Evolutionary conservation across 2,888 invertebrate species (phyloP).

Genomic region (Pristionchus fissidentatus): DNA sequence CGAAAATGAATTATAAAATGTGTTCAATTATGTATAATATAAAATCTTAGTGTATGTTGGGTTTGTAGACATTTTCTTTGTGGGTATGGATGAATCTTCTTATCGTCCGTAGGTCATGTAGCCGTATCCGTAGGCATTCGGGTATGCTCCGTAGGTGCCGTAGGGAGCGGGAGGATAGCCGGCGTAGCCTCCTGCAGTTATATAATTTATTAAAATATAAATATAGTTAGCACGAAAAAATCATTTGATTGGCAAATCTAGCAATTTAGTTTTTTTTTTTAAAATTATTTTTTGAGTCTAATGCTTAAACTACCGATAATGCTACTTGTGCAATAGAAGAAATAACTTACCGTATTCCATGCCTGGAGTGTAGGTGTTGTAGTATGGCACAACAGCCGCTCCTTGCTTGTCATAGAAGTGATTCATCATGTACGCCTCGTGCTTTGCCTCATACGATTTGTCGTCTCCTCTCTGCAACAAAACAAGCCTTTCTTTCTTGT

Average conservation of each 20-base stretch:
- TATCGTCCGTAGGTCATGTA: slow-evolving; percentile 70
- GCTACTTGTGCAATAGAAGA: no score
- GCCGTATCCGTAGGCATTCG: slow-evolving; percentile 39
- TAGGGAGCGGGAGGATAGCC: slow-evolving; percentile 52
- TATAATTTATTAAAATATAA: background rate
- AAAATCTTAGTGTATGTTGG: no score
- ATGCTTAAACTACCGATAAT: no score
- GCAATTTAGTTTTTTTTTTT: no score
- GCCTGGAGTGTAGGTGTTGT: slow-evolving; percentile 57
- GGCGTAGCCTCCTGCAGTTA: slow-evolving; percentile 47
- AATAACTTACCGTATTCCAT: slow-evolving; percentile 23
- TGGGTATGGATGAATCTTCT: slow-evolving; percentile 35
- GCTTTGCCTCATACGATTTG: slow-evolving; percentile 68
- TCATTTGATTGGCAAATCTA: no score
- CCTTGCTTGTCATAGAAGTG: slow-evolving; percentile 67
- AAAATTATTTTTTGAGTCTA: no score
- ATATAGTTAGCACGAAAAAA: background rate
- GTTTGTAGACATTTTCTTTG: no score
- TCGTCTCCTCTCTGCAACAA: slow-evolving; percentile 67
- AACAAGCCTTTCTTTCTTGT: background rate
- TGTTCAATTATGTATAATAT: no score
- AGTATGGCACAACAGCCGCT: slow-evolving; percentile 66
- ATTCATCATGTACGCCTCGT: slow-evolving; percentile 69
- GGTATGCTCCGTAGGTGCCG: slow-evolving; percentile 34
- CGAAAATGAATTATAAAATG: no score